phyloP scores from a whole-genome alignment of 1,140 invertebrate species.

The Amphibalanus amphitrite region DNA sequence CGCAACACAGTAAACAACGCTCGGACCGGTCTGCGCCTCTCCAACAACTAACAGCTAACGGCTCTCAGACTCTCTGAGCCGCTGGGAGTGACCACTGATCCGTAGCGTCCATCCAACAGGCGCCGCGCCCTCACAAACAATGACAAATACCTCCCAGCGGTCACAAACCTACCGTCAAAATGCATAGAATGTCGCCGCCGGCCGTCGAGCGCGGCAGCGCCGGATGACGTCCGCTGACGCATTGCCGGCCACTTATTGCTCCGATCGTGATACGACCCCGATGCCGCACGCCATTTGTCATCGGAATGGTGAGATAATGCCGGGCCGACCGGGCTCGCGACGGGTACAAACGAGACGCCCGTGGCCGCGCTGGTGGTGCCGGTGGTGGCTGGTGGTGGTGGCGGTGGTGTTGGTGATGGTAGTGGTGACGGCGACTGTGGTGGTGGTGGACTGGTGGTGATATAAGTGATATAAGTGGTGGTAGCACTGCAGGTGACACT shows the following conservation, averaged over 20 bases:
- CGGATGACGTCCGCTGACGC: background rate
- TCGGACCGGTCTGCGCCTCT: no score
- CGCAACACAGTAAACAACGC: no score
- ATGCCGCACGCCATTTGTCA: background rate
- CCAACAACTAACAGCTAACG: no score
- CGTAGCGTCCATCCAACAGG: background rate
- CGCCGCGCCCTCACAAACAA: background rate
- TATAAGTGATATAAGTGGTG: no score
- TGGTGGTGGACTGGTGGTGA: no score
- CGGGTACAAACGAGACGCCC: background rate
- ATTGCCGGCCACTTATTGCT: background rate
- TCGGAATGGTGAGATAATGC: background rate
- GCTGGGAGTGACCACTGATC: background rate
- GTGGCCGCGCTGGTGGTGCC: no score
- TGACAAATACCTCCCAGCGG: background rate
- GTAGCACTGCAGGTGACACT: no score
- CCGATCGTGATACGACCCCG: background rate
- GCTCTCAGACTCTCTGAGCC: no score
- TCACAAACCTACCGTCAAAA: background rate
- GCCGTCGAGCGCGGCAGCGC: background rate
- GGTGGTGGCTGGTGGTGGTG: no score
- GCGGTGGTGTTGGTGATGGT: no score
- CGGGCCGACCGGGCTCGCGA: no score
- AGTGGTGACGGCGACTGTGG: no score
- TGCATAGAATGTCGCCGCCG: background rate